Conservation (phyloP, 2,888 invertebrate species). For the Watsonalla binaria region DNA sequence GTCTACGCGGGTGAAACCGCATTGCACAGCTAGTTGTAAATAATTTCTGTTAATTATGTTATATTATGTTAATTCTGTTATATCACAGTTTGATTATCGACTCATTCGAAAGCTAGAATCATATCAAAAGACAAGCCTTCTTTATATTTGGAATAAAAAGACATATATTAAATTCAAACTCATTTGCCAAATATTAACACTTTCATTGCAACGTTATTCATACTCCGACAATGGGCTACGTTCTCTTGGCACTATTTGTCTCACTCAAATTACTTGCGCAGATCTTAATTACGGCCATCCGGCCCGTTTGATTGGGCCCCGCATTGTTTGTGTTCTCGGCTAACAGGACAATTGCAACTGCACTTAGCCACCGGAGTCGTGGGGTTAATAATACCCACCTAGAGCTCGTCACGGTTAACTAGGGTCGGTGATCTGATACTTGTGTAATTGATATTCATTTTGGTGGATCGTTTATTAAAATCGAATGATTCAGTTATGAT, state of each 20-base stretch:
- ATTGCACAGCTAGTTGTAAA: too few relatives aligned
- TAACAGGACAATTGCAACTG: constrained; percentile 61
- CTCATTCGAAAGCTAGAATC: too few relatives aligned
- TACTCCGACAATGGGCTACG: constrained; percentile 22
- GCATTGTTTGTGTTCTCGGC: constrained; percentile 58
- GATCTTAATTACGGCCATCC: constrained; percentile 72
- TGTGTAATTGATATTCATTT: constrained; percentile 23
- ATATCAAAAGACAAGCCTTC: too few relatives aligned
- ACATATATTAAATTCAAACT: too few relatives aligned
- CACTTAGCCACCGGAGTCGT: constrained; percentile 37
- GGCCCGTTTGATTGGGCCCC: constrained; percentile 59
- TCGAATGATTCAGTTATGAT: too few relatives aligned
- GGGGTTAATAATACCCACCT: constrained; percentile 32
- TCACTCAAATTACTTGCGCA: constrained; percentile 57
- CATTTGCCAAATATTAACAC: too few relatives aligned
- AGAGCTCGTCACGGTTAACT: constrained; percentile 5
- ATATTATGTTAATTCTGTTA: too few relatives aligned
- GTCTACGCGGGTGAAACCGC: too few relatives aligned
- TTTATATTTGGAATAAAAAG: too few relatives aligned
- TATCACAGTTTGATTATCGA: too few relatives aligned
- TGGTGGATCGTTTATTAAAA: constrained; percentile 3
- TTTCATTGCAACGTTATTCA: neutral
- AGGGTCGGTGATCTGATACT: constrained; percentile 18
- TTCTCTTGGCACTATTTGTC: constrained; percentile 38
- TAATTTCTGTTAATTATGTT: too few relatives aligned